Evolutionary conservation across 2,797 vertebrate genomes (phyloP), one percentile per base, ranked within the genome.

Genomic region (Bovichtus variegatus): DNA sequence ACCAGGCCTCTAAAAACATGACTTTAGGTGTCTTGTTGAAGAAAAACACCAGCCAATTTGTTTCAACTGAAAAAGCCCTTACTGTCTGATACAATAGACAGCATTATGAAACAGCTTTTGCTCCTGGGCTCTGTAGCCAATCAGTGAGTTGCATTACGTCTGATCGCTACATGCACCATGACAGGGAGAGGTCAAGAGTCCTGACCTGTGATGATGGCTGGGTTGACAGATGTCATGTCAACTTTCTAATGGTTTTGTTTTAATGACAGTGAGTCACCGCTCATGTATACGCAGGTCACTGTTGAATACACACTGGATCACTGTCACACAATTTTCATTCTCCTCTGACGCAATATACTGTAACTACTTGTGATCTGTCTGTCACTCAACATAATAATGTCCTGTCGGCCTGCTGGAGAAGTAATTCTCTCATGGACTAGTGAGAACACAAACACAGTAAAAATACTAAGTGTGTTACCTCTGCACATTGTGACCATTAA

Each of bases 201-300:
- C 87, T 89, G 92, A 92, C 92, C 88, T 91, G 82, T 87, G 89
- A 92, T 91, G 92, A 93, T 85, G 88, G 88, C 77, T 38, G 65
- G 81, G 87, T 58, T 92, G 92, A 92, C 91, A 93, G 89, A 93
- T 93, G 93, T 91, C 93, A 90, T 86, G 89, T 93, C 87, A 90
- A 73, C 84, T 92, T 92, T 91, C 89, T 87, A 88, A 92, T 68
- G 64, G 86, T 83, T 88, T 87, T 89, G 82, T 89, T 91, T 88
- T 89, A 92, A 91, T 91, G 92, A 91, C 71, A 81, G 67, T 80
- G 87, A 91, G 81, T 92, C 89, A 91, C 71, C 23, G 80, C 78
- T 65, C 23, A 54, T 74, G 78, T 73, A 41, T 60, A 72, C 44
- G 21, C 63, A 23, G 78, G 77, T 82, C 80, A 74, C 76, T 77